These are phyloP conservation scores for Pogoniulus pusillus DNA, from an alignment of 2,797 vertebrate species.

Conservation along the genomic window DNA sequence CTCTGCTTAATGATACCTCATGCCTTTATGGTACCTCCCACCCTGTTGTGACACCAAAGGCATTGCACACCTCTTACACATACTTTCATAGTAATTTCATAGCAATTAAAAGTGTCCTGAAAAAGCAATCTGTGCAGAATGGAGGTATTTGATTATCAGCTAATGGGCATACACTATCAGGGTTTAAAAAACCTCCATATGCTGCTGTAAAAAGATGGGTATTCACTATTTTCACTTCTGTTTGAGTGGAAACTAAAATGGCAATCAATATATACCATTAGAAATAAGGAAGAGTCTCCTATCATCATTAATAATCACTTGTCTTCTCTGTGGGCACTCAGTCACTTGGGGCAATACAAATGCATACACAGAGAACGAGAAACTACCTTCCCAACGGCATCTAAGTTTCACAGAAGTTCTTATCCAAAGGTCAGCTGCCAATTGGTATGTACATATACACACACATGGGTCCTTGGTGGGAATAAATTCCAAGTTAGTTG, in stretches of 20 bases:
- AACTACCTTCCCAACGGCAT: background rate
- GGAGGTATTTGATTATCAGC: background rate
- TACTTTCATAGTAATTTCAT: background rate
- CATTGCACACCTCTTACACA: background rate
- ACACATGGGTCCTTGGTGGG: conserved; percentile 42
- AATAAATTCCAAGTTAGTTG: conserved; percentile 48
- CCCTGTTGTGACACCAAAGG: background rate
- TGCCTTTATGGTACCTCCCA: background rate
- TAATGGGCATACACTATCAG: background rate
- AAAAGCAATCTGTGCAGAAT: background rate
- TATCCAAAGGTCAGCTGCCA: conserved; percentile 62
- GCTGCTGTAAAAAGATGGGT: background rate
- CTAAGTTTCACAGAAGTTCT: conserved; percentile 50
- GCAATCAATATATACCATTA: background rate
- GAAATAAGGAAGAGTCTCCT: background rate
- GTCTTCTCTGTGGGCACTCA: background rate
- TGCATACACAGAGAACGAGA: conserved; percentile 12
- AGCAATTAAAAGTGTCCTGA: background rate
- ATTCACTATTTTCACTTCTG: background rate
- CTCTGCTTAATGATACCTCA: background rate
- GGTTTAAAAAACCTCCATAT: background rate
- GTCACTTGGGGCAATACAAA: background rate
- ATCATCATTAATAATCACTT: background rate
- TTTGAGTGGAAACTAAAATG: background rate
- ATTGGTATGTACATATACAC: conserved; percentile 38